Evolutionary conservation across 2,113 vertebrate species (phyloP).

Genomic region (Ailurus styani): DNA sequence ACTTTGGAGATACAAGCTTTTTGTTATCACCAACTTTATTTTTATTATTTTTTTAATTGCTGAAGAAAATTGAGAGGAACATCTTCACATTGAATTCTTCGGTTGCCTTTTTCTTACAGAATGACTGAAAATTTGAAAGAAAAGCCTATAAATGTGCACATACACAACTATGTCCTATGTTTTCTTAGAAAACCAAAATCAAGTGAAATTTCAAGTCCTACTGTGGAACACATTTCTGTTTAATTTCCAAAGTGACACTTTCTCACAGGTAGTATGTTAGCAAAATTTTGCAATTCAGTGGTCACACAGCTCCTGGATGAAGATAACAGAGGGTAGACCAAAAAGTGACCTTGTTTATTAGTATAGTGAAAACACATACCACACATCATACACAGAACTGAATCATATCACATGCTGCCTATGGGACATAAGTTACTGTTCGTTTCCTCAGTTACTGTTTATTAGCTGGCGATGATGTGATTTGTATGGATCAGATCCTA

Average conservation of each 20-base stretch:
- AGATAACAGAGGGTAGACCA: constrained; percentile 78
- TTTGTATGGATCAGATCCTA: constrained; percentile 78
- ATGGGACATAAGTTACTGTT: constrained; percentile 77
- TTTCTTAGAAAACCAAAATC: constrained; percentile 77
- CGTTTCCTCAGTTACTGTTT: constrained; percentile 70
- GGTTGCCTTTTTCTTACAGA: constrained; percentile 78
- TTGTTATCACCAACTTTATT: constrained; percentile 64
- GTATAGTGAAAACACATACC: constrained; percentile 71
- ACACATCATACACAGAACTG: constrained; percentile 68
- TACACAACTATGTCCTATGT: constrained; percentile 72
- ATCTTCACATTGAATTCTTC: constrained; percentile 77
- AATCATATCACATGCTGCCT: constrained; percentile 82
- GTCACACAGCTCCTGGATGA: constrained; percentile 77
- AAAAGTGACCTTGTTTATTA: constrained; percentile 82
- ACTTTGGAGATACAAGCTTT: constrained; percentile 77
- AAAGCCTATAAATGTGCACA: constrained; percentile 64
- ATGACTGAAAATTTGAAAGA: constrained; percentile 76
- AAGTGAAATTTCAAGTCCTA: constrained; percentile 80
- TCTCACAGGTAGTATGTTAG: constrained; percentile 68
- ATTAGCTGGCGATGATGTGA: constrained; percentile 68
- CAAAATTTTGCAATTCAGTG: constrained; percentile 66
- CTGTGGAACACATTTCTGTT: constrained; percentile 77
- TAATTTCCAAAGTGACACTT: constrained; percentile 76
- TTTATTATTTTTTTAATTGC: constrained; percentile 71
- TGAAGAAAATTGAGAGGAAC: constrained; percentile 78